These are phyloP conservation scores for Anarrhichthys ocellatus DNA, from an alignment of 2,113 vertebrate species.

Conservation along the genomic window DNA sequence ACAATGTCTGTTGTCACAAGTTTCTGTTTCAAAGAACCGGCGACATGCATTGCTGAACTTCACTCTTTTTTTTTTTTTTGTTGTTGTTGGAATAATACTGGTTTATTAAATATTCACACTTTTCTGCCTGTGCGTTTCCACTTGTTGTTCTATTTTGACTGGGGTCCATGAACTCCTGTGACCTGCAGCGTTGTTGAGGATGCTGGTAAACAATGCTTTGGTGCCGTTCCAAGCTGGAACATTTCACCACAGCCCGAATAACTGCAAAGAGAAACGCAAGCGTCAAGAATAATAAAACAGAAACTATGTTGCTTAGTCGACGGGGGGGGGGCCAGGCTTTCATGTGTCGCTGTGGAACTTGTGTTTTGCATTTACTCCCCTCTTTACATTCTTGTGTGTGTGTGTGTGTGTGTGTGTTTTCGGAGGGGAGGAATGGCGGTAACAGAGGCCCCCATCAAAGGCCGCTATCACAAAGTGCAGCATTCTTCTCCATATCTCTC, in stretches of 20 bases:
- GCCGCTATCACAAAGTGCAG: conserved; percentile 51
- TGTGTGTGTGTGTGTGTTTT: neutral
- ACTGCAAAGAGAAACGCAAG: conserved; percentile 57
- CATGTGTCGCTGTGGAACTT: conserved; percentile 66
- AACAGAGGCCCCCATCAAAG: conserved; percentile 51
- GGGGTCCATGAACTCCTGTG: conserved; percentile 59
- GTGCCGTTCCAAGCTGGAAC: conserved; percentile 69
- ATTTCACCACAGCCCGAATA: conserved; percentile 69
- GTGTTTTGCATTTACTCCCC: conserved; percentile 79
- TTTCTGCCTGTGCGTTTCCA: conserved; percentile 58
- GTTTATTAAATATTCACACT: conserved; percentile 46
- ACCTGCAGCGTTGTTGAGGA: conserved; percentile 67
- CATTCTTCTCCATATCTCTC: conserved; percentile 56
- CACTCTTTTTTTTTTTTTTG: neutral
- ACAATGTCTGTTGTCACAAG: neutral
- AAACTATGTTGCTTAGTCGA: conserved; percentile 64
- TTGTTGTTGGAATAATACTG: neutral
- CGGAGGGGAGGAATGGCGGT: conserved; percentile 29
- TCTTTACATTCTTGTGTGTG: conserved; percentile 68
- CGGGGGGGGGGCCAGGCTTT: conserved; percentile 74
- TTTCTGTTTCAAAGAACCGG: neutral
- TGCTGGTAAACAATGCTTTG: conserved; percentile 78
- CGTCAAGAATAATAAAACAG: conserved; percentile 66
- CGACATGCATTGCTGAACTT: neutral
- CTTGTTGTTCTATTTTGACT: conserved; percentile 64